These are phyloP conservation scores for Leptinotarsa juncta DNA, from an alignment of 2,888 invertebrate species.

Conservation along the genomic window DNA sequence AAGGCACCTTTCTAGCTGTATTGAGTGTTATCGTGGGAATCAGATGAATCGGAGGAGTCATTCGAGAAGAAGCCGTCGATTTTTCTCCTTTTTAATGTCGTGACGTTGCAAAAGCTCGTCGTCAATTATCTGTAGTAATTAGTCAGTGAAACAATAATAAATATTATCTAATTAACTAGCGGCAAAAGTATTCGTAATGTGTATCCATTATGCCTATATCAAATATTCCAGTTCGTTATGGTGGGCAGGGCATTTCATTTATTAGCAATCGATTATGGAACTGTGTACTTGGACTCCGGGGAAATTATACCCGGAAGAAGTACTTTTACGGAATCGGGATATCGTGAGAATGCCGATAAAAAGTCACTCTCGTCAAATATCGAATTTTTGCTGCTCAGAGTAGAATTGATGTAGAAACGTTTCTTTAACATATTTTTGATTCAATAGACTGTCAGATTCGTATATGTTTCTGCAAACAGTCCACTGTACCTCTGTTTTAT, in stretches of 20 bases:
- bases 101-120: constrained; percentile 7
- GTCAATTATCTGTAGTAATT: neutral
- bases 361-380: neutral
- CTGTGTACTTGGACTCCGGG: constrained; percentile 8
- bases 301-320: neutral
- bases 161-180: constrained; percentile 13
- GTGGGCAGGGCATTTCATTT: neutral
- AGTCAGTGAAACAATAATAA: neutral
- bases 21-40: constrained; percentile 7
- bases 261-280: constrained; percentile 6
- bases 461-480: no score
- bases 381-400: neutral
- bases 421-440: no score
- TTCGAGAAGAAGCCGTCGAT: neutral
- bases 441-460: no score
- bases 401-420: neutral
- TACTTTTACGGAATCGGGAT: neutral
- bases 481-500: no score
- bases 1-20: no score
- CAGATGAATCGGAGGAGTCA: neutral
- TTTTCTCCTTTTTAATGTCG: neutral
- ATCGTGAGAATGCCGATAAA: neutral
- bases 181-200: neutral
- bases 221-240: constrained; percentile 1
- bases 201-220: constrained; percentile 4